phyloP scores from a whole-genome alignment of 2,888 invertebrate genomes.

The Dynastes maya region DNA sequence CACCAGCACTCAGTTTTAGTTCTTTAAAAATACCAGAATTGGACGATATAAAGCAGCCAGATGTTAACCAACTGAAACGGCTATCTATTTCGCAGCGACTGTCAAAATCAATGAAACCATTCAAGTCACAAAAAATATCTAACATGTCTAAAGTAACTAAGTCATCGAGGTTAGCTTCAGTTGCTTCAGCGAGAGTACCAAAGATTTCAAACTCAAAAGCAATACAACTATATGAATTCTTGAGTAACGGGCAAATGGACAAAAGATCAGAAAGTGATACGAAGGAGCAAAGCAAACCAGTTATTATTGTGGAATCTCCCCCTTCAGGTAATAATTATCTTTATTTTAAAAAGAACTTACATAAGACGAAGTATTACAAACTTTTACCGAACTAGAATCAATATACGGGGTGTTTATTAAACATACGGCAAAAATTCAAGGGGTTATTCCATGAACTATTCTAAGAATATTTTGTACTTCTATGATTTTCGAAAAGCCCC shows the following conservation, averaged over 20 bases:
- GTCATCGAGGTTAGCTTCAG: conserved; percentile 2
- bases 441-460: no score
- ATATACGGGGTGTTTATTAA: no score
- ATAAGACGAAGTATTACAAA: no score
- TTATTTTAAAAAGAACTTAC: no score
- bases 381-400: no score
- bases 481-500: no score
- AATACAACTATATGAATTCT: conserved; percentile 1
- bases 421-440: no score
- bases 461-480: no score
- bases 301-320: neutral
- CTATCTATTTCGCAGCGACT: conserved; percentile 2
- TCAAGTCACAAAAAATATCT: neutral
- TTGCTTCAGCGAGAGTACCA: conserved; percentile 1
- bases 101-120: neutral
- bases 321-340: neutral
- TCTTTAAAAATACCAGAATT: neutral
- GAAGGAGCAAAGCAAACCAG: neutral
- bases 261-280: neutral
- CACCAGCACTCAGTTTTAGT: neutral
- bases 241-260: neutral
- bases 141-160: neutral
- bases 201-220: conserved; percentile 24
- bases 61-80: neutral
- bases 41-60: neutral